Conservation (phyloP, 2,113 vertebrate genomes). For the Lepus timidus region DNA sequence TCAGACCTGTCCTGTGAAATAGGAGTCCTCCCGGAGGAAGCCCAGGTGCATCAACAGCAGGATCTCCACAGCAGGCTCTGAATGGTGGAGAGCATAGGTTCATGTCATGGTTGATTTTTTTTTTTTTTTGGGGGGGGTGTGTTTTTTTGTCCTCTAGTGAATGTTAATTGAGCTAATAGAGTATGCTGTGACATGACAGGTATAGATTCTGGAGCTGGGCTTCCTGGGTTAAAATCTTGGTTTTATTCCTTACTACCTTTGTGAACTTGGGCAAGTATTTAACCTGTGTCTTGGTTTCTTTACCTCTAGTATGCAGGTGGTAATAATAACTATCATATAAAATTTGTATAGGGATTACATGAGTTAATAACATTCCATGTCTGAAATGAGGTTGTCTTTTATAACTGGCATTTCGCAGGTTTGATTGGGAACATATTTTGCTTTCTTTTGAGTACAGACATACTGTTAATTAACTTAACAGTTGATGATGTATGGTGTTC, state of each 20-base stretch:
- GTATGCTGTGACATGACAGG: not conserved
- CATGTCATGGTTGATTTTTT: not conserved
- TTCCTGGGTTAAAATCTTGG: not conserved
- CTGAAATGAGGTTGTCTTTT: constrained; percentile 32
- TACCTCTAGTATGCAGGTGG: not conserved
- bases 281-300: not conserved
- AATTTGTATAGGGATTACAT: not conserved
- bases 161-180: not conserved
- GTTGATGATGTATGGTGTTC: not conserved
- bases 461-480: not conserved
- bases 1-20: not conserved
- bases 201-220: not conserved
- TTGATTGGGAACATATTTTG: not conserved
- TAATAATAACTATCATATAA: not conserved
- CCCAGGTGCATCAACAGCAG: not conserved
- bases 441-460: not conserved
- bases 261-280: not conserved
- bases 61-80: not conserved
- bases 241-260: not conserved
- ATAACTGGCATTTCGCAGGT: not conserved
- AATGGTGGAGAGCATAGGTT: not conserved
- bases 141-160: not conserved
- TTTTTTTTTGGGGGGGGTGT: too few relatives aligned
- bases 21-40: not conserved
- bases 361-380: not conserved